These are phyloP conservation scores for Metellina segmentata DNA, from an alignment of 2,888 invertebrate genomes.

Conservation along the genomic window DNA sequence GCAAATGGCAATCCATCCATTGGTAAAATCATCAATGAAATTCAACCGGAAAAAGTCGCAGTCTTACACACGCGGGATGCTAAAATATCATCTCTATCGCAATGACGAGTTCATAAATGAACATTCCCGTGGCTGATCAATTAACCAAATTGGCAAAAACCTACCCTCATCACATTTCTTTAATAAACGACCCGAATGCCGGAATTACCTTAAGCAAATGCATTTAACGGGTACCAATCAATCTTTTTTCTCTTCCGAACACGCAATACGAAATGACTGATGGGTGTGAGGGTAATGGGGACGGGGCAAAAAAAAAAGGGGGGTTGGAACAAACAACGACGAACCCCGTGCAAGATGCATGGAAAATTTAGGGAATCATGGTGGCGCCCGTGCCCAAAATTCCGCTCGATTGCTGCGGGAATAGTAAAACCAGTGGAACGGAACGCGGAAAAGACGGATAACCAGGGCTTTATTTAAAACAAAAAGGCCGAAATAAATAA, in stretches of 20 bases:
- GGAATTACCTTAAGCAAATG: background rate
- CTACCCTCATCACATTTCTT: background rate
- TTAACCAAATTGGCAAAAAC: background rate
- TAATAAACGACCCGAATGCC: background rate
- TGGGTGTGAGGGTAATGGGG: background rate
- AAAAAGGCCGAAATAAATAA: background rate
- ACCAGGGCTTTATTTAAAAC: constrained; percentile 57
- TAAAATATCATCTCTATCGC: no score
- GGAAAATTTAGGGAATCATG: background rate
- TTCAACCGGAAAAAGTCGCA: no score
- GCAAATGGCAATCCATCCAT: no score
- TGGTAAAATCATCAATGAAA: no score
- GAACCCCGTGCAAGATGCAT: background rate
- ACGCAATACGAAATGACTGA: background rate
- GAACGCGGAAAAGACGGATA: constrained; percentile 44
- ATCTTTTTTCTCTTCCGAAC: background rate
- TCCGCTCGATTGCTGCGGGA: background rate
- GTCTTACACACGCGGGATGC: no score
- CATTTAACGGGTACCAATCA: background rate
- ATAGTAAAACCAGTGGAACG: background rate
- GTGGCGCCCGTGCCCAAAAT: background rate
- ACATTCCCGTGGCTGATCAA: background rate
- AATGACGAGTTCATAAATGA: no score
- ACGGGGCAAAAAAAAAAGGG: background rate
- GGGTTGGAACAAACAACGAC: background rate